Evolutionary conservation across 2,888 invertebrate genomes (phyloP), one percentile per base, ranked within the genome.

Genomic region (Leptopilina syphax): DNA sequence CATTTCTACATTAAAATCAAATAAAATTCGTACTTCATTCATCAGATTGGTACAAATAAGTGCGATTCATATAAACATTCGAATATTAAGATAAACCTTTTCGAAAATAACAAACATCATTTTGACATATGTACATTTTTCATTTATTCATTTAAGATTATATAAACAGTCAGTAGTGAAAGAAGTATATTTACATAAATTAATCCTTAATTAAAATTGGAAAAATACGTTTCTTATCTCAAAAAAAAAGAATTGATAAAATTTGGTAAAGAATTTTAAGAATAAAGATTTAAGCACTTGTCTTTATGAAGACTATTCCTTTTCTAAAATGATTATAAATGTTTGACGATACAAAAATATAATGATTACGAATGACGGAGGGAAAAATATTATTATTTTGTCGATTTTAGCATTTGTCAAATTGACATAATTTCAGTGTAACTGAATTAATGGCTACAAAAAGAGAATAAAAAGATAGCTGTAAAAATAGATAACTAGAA

Each of bases 401-500:
- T 5, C 44, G 44, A 8, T 44, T 44, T 44, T 44, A 44, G 8
- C 8, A 44, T 44, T 44, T 44, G 44, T 44, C 44, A 44, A 44
- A 44, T 44, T 44, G 44, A 44, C 44, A 44, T 8, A 44, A 44
- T 8, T 7, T 44, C 44, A 44, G 44, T 44, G 44, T 44, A 44
- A 44, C 44, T 44, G 44, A 44, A 44, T 44, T 8, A 8, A 44
- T 44, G 44, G 44, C 44, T 44, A 44, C 8, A 44, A 8, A 8
- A 44, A 44, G 10, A 47, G 67, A 67, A 67, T 18, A 67, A 41
- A n/a, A 18, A 44, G 34, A 67, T 67, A 44, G 41, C 44, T 18
- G 67, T 67, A 67, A 47, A 67, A 67, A 18, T 9, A 70, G 68
- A 70, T 50, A 70, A 60, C 27, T 24, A n/a, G 12, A 18, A 68